Percentiles rank a stretch among this genome's conserved stretches.
phyloP scores from a whole-genome alignment of 2,888 invertebrate genomes.

The Xanthorhoe designata region DNA sequence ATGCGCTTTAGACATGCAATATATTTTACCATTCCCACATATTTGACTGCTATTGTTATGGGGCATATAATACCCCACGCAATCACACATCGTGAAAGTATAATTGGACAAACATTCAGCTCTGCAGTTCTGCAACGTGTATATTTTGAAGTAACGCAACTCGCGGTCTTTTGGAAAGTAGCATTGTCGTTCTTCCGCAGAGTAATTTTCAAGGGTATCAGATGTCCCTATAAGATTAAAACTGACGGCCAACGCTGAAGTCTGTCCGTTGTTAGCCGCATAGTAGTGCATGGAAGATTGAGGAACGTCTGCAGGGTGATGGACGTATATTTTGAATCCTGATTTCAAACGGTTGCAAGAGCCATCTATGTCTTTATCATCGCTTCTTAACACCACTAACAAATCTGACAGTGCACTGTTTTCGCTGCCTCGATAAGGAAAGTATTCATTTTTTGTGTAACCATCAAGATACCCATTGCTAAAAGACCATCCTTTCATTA shows the following conservation, averaged over 20 bases:
- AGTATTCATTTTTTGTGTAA: not conserved
- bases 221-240: slow-evolving; percentile 46
- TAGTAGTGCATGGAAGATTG: slow-evolving; percentile 23
- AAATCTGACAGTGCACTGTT: slow-evolving; percentile 14
- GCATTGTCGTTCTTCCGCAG: slow-evolving; percentile 57
- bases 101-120: slow-evolving; percentile 61
- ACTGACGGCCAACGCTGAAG: slow-evolving; percentile 58
- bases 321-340: slow-evolving; percentile 52
- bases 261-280: slow-evolving; percentile 44
- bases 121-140: slow-evolving; percentile 60
- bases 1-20: slow-evolving; percentile 13
- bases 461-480: slow-evolving; percentile 3
- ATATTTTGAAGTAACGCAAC: slow-evolving; percentile 57
- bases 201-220: slow-evolving; percentile 44
- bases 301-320: slow-evolving; percentile 61
- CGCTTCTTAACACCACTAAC: not conserved
- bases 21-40: slow-evolving; percentile 3
- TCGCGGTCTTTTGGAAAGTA: slow-evolving; percentile 51
- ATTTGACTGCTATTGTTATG: slow-evolving; percentile 36
- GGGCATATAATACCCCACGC: slow-evolving; percentile 65
- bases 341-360: slow-evolving; percentile 25
- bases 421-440: slow-evolving; percentile 12
- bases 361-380: slow-evolving; percentile 33
- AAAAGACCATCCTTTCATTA: slow-evolving; percentile 50
- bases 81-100: slow-evolving; percentile 52